Conservation (phyloP, 1,140 invertebrate species). For the Scaptomyza pallida region DNA sequence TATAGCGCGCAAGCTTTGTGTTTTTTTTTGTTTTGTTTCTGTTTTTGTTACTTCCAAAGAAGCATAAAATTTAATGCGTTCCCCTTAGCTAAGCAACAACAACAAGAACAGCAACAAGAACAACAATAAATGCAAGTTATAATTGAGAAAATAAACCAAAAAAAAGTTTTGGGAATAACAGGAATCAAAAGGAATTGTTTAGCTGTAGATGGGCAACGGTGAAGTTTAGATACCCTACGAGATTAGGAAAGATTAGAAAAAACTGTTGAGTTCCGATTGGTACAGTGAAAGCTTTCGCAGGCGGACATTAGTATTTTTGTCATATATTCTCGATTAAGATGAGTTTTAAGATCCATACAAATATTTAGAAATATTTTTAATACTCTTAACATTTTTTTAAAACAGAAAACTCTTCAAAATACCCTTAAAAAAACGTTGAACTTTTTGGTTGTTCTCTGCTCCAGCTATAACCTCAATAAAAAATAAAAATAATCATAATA, state of each 20-base stretch:
- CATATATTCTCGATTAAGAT: too few relatives aligned
- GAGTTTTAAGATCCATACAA: too few relatives aligned
- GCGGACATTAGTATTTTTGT: too few relatives aligned
- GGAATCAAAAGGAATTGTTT: not conserved
- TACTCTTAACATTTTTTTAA: too few relatives aligned
- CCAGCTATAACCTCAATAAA: not conserved
- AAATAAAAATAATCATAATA: conserved; percentile 28
- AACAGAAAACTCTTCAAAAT: too few relatives aligned
- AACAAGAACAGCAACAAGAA: too few relatives aligned
- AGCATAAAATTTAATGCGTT: conserved; percentile 72
- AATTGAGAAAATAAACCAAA: conserved; percentile 51
- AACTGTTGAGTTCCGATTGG: too few relatives aligned
- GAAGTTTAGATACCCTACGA: not conserved
- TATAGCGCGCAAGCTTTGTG: conserved; percentile 15
- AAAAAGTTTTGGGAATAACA: conserved; percentile 59
- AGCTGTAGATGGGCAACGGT: too few relatives aligned
- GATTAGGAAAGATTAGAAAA: too few relatives aligned
- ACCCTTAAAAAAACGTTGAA: conserved; percentile 20
- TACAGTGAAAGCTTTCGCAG: too few relatives aligned
- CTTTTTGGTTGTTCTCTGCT: conserved; percentile 3
- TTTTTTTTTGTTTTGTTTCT: not conserved
- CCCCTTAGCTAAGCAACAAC: conserved; percentile 35
- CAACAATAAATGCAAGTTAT: conserved; percentile 56
- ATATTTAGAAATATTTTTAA: too few relatives aligned
- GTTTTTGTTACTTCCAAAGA: conserved; percentile 36